A percentile compares a stretch with the other conserved stretches of the same genome.
These are phyloP conservation scores for Bos indicus DNA, from an alignment of 2,113 vertebrate species.

Conservation along the genomic window DNA sequence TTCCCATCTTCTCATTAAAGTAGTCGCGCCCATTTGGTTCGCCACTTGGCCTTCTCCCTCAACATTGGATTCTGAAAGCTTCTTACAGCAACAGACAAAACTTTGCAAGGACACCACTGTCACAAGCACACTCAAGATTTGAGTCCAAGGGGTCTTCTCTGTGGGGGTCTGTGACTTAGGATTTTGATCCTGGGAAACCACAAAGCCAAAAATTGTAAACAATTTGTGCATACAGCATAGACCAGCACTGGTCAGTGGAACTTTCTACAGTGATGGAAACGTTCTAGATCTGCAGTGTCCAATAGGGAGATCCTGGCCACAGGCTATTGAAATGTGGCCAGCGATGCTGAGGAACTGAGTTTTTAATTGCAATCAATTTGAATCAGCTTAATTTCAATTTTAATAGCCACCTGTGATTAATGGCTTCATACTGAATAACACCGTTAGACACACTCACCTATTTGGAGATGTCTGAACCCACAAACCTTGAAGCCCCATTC, in stretches of 20 bases:
- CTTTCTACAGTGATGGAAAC: background rate
- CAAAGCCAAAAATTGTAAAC: background rate
- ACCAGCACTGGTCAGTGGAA: background rate
- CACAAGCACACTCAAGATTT: background rate
- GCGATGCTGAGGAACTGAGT: background rate
- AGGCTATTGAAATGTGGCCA: background rate
- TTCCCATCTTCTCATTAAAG: background rate
- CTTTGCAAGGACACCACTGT: background rate
- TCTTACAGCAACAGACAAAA: background rate
- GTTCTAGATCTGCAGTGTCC: background rate
- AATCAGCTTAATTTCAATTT: slow-evolving; percentile 1
- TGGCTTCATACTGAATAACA: background rate
- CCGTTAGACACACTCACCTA: background rate
- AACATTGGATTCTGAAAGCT: background rate
- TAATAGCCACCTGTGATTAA: background rate
- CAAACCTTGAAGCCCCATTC: background rate
- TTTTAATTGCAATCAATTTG: slow-evolving; percentile 2
- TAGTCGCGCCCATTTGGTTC: background rate
- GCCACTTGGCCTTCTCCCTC: background rate
- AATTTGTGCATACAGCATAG: background rate
- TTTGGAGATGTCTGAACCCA: background rate
- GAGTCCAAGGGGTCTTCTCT: background rate
- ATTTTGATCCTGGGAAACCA: background rate
- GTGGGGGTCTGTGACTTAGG: background rate
- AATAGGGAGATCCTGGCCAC: background rate